These are phyloP conservation scores for Epizoanthus rinbou DNA, from an alignment of 92 coral and sea anemone genomes.

Conservation along the genomic window DNA sequence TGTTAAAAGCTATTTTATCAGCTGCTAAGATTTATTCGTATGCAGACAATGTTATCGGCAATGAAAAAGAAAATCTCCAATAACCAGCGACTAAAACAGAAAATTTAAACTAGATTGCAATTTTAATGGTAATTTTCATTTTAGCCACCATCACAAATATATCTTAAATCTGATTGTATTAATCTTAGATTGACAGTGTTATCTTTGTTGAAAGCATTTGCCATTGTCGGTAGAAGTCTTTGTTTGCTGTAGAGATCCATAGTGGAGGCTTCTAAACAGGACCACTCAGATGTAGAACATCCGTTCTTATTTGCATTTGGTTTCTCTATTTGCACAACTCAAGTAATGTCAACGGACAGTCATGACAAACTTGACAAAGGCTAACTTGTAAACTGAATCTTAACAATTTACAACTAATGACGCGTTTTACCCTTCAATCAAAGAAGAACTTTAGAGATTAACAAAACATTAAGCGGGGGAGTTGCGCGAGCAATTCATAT, in stretches of 20 bases:
- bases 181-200: background rate
- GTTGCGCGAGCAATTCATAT: no score
- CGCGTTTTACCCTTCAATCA: no score
- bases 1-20: constrained; percentile 17
- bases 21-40: constrained; percentile 4
- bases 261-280: constrained; percentile 3
- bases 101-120: background rate
- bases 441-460: no score
- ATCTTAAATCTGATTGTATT: background rate
- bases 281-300: background rate
- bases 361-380: no score
- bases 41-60: background rate
- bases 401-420: no score
- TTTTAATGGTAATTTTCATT: background rate
- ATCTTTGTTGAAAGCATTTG: background rate
- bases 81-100: no score
- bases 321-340: no score
- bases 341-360: no score
- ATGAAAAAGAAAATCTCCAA: background rate
- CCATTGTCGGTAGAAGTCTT: constrained; percentile 5
- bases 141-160: background rate
- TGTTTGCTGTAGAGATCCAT: constrained; percentile 11
- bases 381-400: no score
- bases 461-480: no score
- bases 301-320: background rate